phyloP scores from a whole-genome alignment of 2,888 invertebrate species.

The Drosophila prostipennis region DNA sequence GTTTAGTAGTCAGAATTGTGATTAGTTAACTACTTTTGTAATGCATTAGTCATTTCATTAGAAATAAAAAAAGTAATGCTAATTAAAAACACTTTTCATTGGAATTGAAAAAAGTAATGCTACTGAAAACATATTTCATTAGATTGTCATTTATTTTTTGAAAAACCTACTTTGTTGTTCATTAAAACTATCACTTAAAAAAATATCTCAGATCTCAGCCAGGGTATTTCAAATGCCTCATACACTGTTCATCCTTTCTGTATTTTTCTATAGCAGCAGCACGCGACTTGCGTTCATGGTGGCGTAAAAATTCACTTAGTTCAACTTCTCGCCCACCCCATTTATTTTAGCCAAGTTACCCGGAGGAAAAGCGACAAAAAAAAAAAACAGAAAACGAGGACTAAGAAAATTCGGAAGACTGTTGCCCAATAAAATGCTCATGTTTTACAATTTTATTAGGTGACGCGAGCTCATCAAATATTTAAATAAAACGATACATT shows the following conservation, averaged over 20 bases:
- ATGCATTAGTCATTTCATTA: too few species aligned
- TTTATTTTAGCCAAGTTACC: constrained; percentile 47
- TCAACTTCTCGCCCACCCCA: constrained; percentile 30
- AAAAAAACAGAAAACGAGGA: constrained; percentile 7
- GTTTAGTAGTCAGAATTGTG: too few species aligned
- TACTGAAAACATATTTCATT: too few species aligned
- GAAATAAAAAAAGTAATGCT: too few species aligned
- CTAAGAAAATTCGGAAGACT: constrained; percentile 20
- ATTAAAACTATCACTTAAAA: too few species aligned
- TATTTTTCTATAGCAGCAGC: constrained; percentile 31
- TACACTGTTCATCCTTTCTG: not conserved
- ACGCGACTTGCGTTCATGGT: constrained; percentile 62
- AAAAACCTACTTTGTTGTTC: too few species aligned
- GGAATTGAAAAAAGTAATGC: too few species aligned
- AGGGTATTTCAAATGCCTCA: not conserved
- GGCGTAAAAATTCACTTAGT: constrained; percentile 76
- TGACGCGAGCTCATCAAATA: constrained; percentile 68
- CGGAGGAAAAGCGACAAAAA: constrained; percentile 30
- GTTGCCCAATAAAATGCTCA: constrained; percentile 73
- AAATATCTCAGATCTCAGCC: too few species aligned
- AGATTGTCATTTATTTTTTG: too few species aligned
- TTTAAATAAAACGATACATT: constrained; percentile 58
- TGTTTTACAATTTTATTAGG: constrained; percentile 82
- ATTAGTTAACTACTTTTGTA: too few species aligned
- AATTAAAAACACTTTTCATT: too few species aligned